Evolutionary conservation across 2,888 invertebrate species (phyloP).

Genomic region (Pterostichus niger): DNA sequence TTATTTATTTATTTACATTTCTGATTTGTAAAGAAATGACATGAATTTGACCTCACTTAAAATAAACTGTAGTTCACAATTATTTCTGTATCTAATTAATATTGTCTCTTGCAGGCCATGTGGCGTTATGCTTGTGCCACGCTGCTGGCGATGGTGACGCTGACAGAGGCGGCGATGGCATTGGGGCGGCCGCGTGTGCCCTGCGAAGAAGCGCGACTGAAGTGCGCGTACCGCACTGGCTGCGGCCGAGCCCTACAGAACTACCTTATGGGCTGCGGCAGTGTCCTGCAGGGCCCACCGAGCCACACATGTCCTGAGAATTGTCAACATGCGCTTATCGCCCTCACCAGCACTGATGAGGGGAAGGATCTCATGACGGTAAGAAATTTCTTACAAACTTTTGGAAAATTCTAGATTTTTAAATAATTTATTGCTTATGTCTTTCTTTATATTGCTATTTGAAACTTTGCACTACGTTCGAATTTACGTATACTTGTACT

Average conservation of each 20-base stretch:
- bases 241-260: slow-evolving; percentile 88
- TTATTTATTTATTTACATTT: too few species aligned
- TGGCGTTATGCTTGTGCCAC: slow-evolving; percentile 72
- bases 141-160: slow-evolving; percentile 74
- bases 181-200: slow-evolving; percentile 71
- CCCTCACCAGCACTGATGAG: slow-evolving; percentile 88
- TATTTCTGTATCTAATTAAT: too few species aligned
- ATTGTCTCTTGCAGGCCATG: slow-evolving; percentile 73
- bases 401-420: too few species aligned
- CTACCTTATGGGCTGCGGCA: slow-evolving; percentile 87
- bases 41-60: too few species aligned
- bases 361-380: slow-evolving; percentile 89
- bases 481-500: too few species aligned
- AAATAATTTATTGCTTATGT: too few species aligned
- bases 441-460: too few species aligned
- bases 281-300: slow-evolving; percentile 81
- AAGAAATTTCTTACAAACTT: slow-evolving; percentile 58
- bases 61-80: too few species aligned
- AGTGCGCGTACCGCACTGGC: slow-evolving; percentile 87
- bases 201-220: slow-evolving; percentile 85
- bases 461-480: too few species aligned
- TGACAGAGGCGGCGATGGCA: slow-evolving; percentile 68
- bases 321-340: slow-evolving; percentile 88
- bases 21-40: too few species aligned
- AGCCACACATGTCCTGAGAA: slow-evolving; percentile 82